These are phyloP conservation scores for Rissa tridactyla DNA, from an alignment of 2,113 vertebrate species.

Conservation along the genomic window DNA sequence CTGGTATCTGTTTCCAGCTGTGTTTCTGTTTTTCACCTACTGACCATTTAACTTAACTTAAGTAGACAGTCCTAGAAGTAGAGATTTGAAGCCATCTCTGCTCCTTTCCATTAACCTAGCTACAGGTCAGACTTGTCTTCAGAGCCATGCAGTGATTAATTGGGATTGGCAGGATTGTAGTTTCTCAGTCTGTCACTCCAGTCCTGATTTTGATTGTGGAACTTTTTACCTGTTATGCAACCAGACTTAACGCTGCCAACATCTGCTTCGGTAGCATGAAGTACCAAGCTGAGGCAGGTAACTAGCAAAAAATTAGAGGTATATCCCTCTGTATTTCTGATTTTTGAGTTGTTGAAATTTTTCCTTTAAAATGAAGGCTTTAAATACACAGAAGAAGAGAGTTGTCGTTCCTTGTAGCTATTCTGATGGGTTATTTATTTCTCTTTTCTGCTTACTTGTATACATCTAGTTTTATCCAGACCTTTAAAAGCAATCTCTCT, in stretches of 20 bases:
- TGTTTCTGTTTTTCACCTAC: background rate
- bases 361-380: background rate
- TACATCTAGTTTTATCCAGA: background rate
- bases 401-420: background rate
- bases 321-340: background rate
- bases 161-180: background rate
- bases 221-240: background rate
- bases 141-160: background rate
- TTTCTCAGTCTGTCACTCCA: background rate
- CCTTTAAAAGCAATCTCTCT: background rate
- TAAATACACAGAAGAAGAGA: background rate
- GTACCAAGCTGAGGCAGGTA: background rate
- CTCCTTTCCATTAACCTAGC: background rate
- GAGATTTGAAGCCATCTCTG: background rate
- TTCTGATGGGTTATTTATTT: background rate
- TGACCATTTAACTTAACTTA: background rate
- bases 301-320: background rate
- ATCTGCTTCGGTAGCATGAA: background rate
- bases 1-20: background rate
- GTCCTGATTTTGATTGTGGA: background rate
- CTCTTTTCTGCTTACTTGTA: background rate
- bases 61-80: background rate
- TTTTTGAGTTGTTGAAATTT: background rate
- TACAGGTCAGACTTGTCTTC: background rate
- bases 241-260: background rate